Conservation (phyloP, 1,140 invertebrate genomes). For the Ctenoplectra terminalis region DNA sequence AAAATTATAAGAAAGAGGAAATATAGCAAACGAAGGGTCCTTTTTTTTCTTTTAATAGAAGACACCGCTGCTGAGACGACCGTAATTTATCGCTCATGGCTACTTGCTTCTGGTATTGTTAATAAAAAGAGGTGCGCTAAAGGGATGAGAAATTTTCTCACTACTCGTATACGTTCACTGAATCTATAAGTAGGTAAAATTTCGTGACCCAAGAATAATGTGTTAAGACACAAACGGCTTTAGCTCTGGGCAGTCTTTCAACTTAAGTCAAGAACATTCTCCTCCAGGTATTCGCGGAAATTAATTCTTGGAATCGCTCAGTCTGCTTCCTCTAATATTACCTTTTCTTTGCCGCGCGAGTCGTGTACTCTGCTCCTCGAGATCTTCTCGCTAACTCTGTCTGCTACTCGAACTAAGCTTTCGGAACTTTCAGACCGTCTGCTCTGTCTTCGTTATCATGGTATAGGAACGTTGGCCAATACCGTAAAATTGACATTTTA, state of each 20-base stretch:
- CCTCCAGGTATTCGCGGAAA: background rate
- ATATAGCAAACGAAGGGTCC: too few species aligned
- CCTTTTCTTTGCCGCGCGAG: background rate
- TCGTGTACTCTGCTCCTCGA: background rate
- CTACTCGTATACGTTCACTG: background rate
- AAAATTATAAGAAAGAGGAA: too few species aligned
- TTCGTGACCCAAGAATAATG: too few species aligned
- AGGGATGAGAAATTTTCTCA: too few species aligned
- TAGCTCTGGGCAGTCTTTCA: background rate
- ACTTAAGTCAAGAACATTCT: background rate
- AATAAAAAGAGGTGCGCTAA: too few species aligned
- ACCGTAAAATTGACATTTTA: background rate
- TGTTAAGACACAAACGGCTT: background rate
- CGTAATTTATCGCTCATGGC: too few species aligned
- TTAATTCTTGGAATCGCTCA: background rate
- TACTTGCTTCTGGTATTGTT: too few species aligned
- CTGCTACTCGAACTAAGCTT: background rate
- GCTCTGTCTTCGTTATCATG: background rate
- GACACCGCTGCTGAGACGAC: too few species aligned
- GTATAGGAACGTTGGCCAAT: background rate
- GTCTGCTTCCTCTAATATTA: background rate
- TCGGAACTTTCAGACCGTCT: background rate
- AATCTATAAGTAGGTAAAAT: background rate
- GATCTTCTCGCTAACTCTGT: background rate
- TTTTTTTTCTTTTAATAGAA: too few species aligned